These are phyloP conservation scores for Ceyx cyanopectus DNA, from an alignment of 2,113 vertebrate species.

Conservation along the genomic window DNA sequence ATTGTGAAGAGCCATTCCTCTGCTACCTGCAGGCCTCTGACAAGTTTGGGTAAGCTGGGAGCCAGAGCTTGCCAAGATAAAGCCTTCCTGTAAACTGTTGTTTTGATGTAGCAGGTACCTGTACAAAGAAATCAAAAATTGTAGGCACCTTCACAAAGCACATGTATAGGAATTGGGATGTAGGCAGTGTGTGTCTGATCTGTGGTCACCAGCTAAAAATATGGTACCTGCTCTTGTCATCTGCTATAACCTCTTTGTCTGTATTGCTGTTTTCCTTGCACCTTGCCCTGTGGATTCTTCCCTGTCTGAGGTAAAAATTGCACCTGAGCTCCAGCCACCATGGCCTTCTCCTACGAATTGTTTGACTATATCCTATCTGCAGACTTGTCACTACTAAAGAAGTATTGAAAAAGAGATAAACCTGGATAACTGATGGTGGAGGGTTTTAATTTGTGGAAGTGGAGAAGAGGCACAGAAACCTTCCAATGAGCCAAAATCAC, in stretches of 20 bases:
- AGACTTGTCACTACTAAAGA: background rate
- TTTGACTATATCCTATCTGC: background rate
- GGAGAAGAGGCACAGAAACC: background rate
- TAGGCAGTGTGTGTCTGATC: background rate
- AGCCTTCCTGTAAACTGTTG: background rate
- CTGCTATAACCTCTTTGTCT: background rate
- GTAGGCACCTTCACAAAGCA: background rate
- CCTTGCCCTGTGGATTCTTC: background rate
- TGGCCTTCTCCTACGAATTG: background rate
- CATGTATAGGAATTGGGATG: background rate
- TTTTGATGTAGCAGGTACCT: background rate
- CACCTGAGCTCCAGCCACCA: background rate
- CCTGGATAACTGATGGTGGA: background rate
- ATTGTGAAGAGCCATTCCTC: background rate
- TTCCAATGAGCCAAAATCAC: background rate
- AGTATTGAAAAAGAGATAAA: background rate
- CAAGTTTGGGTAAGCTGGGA: background rate
- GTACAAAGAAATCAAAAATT: background rate
- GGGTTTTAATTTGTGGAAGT: background rate
- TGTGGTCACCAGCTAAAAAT: background rate
- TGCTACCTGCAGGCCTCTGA: background rate
- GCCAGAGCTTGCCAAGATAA: background rate
- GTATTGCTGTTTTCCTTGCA: background rate
- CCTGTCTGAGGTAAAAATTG: background rate
- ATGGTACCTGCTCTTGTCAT: fast-evolving